These are phyloP conservation scores for Callyntrura sp. DNA, from an alignment of 2,888 invertebrate genomes.

Conservation along the genomic window DNA sequence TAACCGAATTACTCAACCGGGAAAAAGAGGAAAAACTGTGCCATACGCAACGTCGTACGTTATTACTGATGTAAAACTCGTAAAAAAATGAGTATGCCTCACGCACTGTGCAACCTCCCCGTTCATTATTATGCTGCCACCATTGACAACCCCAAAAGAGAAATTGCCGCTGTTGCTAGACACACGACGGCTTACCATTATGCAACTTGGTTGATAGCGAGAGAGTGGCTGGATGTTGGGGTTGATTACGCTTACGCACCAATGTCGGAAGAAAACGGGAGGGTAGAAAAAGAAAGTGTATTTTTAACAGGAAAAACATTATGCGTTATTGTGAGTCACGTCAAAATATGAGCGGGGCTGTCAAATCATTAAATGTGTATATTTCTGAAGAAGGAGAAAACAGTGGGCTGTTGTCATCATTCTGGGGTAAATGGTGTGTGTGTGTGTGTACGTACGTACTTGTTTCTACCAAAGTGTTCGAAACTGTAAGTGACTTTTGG, in stretches of 20 bases:
- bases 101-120: slow-evolving; percentile 72
- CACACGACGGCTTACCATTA: no score
- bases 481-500: slow-evolving; percentile 53
- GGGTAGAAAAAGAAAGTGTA: slow-evolving; percentile 40
- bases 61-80: neutral
- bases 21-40: slow-evolving; percentile 35
- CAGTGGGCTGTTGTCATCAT: no score
- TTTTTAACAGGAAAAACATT: slow-evolving; percentile 47
- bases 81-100: slow-evolving; percentile 48
- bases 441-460: no score
- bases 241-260: slow-evolving; percentile 44
- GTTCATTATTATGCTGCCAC: slow-evolving; percentile 56
- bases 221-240: neutral
- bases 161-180: neutral
- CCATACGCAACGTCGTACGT: neutral
- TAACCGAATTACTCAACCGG: slow-evolving; percentile 3
- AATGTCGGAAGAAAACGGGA: neutral
- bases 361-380: slow-evolving; percentile 58
- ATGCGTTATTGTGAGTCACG: neutral
- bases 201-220: no score
- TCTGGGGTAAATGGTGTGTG: no score
- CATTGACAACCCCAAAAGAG: slow-evolving; percentile 2
- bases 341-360: slow-evolving; percentile 50
- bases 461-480: neutral
- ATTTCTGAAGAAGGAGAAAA: neutral